Percentiles rank a stretch among this genome's conserved stretches.
Evolutionary conservation across 2,888 invertebrate species (phyloP).

Genomic region (Leuctra nigra): DNA sequence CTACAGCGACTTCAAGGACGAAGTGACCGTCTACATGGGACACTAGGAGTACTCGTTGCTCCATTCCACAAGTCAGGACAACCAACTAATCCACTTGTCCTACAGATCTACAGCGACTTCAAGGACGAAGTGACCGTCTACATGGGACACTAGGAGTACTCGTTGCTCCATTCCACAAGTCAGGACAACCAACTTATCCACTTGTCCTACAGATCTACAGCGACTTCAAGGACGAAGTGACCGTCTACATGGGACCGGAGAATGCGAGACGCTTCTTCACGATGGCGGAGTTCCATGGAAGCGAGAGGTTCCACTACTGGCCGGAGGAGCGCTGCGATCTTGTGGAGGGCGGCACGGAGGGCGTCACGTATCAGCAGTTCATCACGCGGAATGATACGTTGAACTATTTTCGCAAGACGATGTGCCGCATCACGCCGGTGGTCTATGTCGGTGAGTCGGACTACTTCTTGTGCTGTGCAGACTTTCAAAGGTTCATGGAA

Average conservation of each 20-base stretch:
- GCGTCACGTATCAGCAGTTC: conserved; percentile 52
- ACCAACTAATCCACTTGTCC: no score
- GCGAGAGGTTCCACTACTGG: conserved; percentile 49
- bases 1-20: conserved; percentile 53
- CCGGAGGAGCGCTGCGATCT: conserved; percentile 50
- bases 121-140: conserved; percentile 55
- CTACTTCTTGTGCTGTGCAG: no score
- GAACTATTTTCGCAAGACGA: conserved; percentile 59
- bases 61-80: no score
- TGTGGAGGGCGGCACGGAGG: conserved; percentile 58
- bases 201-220: conserved; percentile 58
- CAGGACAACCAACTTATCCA: no score
- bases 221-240: conserved; percentile 53
- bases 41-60: no score
- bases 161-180: no score
- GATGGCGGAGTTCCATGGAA: conserved; percentile 52
- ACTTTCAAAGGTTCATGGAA: no score
- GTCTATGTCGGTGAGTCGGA: conserved; percentile 47
- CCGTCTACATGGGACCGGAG: conserved; percentile 53
- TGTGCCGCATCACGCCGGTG: conserved; percentile 55
- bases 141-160: no score
- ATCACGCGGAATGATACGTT: conserved; percentile 50
- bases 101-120: conserved; percentile 56
- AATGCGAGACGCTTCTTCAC: conserved; percentile 55
- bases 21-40: conserved; percentile 57